Conservation (phyloP, 2,113 vertebrate genomes). For the Collichthys lucidus region DNA sequence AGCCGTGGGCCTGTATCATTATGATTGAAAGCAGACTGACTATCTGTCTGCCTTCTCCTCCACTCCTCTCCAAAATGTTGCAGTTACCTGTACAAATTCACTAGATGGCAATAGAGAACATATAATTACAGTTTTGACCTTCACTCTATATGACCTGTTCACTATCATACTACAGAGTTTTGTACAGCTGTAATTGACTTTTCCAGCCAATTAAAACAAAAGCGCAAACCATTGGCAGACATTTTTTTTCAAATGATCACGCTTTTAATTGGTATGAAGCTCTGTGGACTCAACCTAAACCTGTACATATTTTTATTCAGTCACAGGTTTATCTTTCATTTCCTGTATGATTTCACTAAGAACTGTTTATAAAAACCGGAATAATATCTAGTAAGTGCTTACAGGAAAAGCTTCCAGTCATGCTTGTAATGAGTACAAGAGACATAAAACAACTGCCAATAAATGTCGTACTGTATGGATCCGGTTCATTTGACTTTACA, state of each 20-base stretch:
- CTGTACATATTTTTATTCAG: neutral
- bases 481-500: neutral
- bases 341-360: neutral
- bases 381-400: neutral
- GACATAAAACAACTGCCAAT: neutral
- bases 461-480: neutral
- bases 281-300: neutral
- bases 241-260: neutral
- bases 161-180: neutral
- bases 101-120: conserved; percentile 74
- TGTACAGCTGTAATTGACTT: neutral
- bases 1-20: conserved; percentile 33
- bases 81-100: conserved; percentile 33
- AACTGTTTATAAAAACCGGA: neutral
- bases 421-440: neutral
- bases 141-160: conserved; percentile 12
- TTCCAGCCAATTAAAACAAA: conserved; percentile 14
- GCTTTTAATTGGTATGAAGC: neutral
- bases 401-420: neutral
- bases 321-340: conserved; percentile 1
- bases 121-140: neutral
- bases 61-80: neutral
- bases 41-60: neutral
- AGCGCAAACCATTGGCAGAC: neutral
- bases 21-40: conserved; percentile 48